Base-by-base conservation (phyloP, 2,888 invertebrate genomes). In the Pogonocherus hispidulus region DNA sequence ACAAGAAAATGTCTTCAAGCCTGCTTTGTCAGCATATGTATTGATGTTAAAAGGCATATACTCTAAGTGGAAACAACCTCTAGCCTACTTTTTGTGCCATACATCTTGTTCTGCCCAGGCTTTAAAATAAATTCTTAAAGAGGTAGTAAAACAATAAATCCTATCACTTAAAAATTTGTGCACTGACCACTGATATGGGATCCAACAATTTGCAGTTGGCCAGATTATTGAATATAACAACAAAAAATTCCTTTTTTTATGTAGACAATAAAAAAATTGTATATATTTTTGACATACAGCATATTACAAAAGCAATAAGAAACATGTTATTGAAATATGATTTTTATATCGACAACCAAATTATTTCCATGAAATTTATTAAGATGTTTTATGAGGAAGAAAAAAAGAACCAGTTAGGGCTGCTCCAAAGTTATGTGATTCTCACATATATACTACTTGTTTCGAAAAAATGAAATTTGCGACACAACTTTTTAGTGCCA, bases 391-490 rank as follows among this genome's bases (percentile, higher is more conserved):
- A 37, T 35, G n/a, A 49, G 0, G 3, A 35, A 5, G 64, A 51
- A 62, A 65, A 23, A 44, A 22, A 11, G 44, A 46, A 9, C 44
- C 57, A 11, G 3, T 57, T 8, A 57, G 23, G 14, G 57, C 46
- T 3, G 57, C 57, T 1, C 57, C 56, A 44, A 59, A 46, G 14
- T 46, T 44, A 46, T 46, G 23, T 2, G 16, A 2, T 14, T 44
- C 57, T 8, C 57, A 46, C 9, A 47, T 76, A 6, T 44, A 59
- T 54, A 72, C 73, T 11, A 64, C 27, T 9, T 59, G 41, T 11
- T 74, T 75, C 46, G 56, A 73, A 62, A 77, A 74, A 67, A 73
- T 76, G 70, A 73, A 74, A 56, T 59, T 69, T 16, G 72, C 72
- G 1, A 37, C 66, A 5, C 63, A 69, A 49, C 8, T 69, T 9